Conservation (phyloP, 2,888 invertebrate species). For the Ischnura elegans region DNA sequence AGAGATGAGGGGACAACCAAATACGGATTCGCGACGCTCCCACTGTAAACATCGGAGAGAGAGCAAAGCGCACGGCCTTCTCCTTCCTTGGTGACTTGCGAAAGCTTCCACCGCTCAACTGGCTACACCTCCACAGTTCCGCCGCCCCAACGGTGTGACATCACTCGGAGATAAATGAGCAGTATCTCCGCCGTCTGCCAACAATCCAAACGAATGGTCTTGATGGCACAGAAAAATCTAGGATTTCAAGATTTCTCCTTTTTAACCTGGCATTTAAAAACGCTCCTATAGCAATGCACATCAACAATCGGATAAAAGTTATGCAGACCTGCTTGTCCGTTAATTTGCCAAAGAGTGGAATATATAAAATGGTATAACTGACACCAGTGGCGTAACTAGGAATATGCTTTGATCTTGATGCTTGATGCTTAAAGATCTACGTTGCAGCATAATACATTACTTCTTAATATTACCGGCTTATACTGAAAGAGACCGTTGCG, state of each 20-base stretch:
- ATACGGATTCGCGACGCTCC: constrained; percentile 53
- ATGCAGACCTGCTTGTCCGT: no score
- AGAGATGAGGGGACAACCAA: constrained; percentile 43
- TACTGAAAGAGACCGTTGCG: no score
- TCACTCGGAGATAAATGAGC: constrained; percentile 32
- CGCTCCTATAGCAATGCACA: no score
- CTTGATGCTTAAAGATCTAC: no score
- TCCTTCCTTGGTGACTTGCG: constrained; percentile 40
- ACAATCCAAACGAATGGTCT: neutral
- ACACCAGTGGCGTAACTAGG: no score
- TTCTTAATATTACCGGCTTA: no score
- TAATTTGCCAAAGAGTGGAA: no score
- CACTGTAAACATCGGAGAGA: constrained; percentile 24
- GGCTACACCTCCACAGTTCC: constrained; percentile 40
- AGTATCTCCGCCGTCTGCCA: neutral
- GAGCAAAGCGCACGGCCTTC: neutral
- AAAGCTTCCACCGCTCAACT: neutral
- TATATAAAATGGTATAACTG: no score
- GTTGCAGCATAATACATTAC: no score
- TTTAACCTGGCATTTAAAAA: no score
- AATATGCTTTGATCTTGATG: no score
- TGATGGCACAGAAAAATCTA: neutral
- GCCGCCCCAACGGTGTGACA: constrained; percentile 34
- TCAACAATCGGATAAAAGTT: no score
- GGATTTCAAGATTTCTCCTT: neutral